Evolutionary conservation across 37 sponge, comb jelly and placozoan genomes (phyloP), one percentile per base, ranked within the genome.

Genomic region (Crambe crambe): DNA sequence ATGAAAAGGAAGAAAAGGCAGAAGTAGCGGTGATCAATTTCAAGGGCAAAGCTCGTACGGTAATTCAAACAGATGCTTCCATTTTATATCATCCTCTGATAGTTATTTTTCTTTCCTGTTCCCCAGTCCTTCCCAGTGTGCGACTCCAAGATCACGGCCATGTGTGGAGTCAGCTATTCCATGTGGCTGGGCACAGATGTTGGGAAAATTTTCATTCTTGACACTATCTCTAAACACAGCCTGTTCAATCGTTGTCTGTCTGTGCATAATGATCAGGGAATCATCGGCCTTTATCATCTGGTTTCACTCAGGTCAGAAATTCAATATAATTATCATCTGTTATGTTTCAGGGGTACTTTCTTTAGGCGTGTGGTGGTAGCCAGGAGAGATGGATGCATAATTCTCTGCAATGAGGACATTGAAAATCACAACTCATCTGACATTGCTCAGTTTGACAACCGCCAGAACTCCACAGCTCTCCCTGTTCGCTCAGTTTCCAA

Each of bases 121-220:
- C 32, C 71, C 2, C 75, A 83, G 89, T 79, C 80, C 22, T 77
- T 81, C 32, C 78, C 71, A 41, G 65, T 87, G 56, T 79, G 62
- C 31, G 18, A 32, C 23, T 31, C 76, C 27, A 62, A 68, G 64
- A 83, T 94, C 38, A 86, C 90, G 31, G 58, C 68, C 80, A 83
- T 94, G 62, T 86, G 90, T 60, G 63, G 86, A 26, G 85, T 94
- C 1, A 89, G 65, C 40, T 71, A 85, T 56, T 73, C 70, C 44
- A 82, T 93, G 82, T 94, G 94, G 94, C 38, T 94, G 36, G 94
- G 94, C 0, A 83, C 87, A 3, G 84, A 86, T 29, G 58, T 84
- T 22, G 94, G 94, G 9, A 27, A 75, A 34, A 62, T 94, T 29
- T 75, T 64, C 65, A 42, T 94, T 35, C 81, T 58, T 27, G 82